These are phyloP conservation scores for Apis cerana DNA, from an alignment of 1,140 invertebrate species.

Conservation along the genomic window DNA sequence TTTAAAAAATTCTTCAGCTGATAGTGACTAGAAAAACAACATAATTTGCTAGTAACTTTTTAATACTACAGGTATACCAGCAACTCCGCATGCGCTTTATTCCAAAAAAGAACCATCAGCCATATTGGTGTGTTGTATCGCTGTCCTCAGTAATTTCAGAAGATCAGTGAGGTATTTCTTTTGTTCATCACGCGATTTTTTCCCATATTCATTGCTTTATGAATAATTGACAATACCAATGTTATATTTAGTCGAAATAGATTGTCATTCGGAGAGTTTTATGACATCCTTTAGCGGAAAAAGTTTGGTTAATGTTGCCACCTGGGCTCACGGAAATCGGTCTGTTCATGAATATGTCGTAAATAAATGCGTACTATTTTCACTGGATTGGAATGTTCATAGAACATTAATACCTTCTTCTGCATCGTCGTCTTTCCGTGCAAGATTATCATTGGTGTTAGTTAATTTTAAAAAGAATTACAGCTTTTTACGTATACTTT, in stretches of 20 bases:
- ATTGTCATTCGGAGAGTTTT: slow-evolving; percentile 28
- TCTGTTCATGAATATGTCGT: slow-evolving; percentile 62
- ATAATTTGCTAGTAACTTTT: slow-evolving; percentile 55
- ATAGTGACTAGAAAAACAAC: not conserved
- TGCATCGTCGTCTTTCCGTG: not conserved
- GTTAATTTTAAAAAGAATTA: not conserved
- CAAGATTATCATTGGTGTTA: not conserved
- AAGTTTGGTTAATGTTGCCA: slow-evolving; percentile 81
- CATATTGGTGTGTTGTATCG: slow-evolving; percentile 82
- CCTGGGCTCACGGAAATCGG: slow-evolving; percentile 72
- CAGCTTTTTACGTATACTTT: not conserved
- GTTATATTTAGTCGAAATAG: not conserved
- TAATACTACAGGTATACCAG: slow-evolving; percentile 35
- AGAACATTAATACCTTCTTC: not conserved
- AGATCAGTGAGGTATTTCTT: slow-evolving; percentile 77
- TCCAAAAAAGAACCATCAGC: slow-evolving; percentile 75
- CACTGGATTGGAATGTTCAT: not conserved
- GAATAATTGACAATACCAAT: not conserved
- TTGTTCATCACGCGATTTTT: not conserved
- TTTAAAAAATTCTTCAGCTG: not conserved
- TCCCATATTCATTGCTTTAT: not conserved
- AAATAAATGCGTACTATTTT: slow-evolving; percentile 51
- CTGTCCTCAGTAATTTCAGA: slow-evolving; percentile 77
- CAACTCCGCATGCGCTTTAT: slow-evolving; percentile 68
- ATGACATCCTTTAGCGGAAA: slow-evolving; percentile 69